phyloP scores from a whole-genome alignment of 2,888 invertebrate genomes.

The Labia minor region DNA sequence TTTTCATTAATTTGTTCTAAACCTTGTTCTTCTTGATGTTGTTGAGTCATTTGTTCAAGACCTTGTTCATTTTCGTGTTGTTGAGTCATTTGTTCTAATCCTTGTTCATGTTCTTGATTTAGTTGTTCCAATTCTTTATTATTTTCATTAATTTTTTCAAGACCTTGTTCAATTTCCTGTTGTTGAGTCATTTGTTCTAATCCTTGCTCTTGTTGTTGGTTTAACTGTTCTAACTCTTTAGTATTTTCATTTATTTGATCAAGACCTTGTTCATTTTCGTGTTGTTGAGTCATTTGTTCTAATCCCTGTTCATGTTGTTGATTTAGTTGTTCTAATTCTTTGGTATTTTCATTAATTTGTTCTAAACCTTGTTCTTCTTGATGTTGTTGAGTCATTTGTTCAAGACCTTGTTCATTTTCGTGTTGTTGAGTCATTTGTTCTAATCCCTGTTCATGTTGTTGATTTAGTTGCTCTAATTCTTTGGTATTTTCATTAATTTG shows the following conservation, averaged over 20 bases:
- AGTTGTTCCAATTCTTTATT: slow-evolving; percentile 24
- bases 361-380: background rate
- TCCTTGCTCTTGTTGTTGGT: background rate
- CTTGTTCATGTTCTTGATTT: slow-evolving; percentile 26
- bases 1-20: background rate
- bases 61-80: slow-evolving; percentile 22
- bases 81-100: too few species aligned
- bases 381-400: slow-evolving; percentile 26
- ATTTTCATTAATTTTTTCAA: slow-evolving; percentile 23
- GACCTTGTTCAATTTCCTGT: slow-evolving; percentile 13
- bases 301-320: too few species aligned
- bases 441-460: slow-evolving; percentile 23
- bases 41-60: slow-evolving; percentile 27
- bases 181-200: too few species aligned
- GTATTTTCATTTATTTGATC: background rate
- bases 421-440: too few species aligned
- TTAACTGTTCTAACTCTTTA: background rate
- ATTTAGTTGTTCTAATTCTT: slow-evolving; percentile 18
- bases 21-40: slow-evolving; percentile 20
- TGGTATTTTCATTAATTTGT: slow-evolving; percentile 16
- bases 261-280: slow-evolving; percentile 25
- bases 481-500: background rate
- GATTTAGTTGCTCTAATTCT: slow-evolving; percentile 25
- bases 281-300: too few species aligned
- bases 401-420: slow-evolving; percentile 18